Evolutionary conservation across 1,140 invertebrate species (phyloP), one percentile per base, ranked within the genome.

Genomic region (Drosophila chauvacae): DNA sequence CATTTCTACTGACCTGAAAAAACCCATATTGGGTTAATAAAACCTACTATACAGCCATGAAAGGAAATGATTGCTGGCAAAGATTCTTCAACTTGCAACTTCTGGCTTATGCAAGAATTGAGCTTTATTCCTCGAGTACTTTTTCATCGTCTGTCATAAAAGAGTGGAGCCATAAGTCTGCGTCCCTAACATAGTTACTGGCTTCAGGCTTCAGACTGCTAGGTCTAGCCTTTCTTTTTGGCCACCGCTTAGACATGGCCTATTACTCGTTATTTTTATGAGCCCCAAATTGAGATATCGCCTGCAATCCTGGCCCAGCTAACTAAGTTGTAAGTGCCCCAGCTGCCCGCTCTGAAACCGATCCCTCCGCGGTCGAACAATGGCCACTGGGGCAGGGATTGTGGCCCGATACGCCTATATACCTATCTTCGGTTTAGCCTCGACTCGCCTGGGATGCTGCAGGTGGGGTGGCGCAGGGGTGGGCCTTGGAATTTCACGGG

Each of bases 221-320:
- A 1, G 1, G 5, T 47, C 45, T 71, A 30, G 66, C 18, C 14
- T 48, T 41, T 26, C 33, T 41, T 50, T 42, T 42, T 13, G n/a
- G 10, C 26, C 39, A 18, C n/a, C 30, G 20, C 63, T 55, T 39
- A 45, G 66, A 39, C 44, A 53, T 39, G 66, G 69, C 71, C 64
- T 53, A 66, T 84, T 77, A 55, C 48, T 65, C 37, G 73, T 44
- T 39, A 66, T 60, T 72, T 85, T 84, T 84, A 84, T 78, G 80
- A 84, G 77, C 47, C 33, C 57, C 69, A 90, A 90, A 88, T 88
- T 88, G 85, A 88, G 85, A 88, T 88, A 83, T 90, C 85, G 74
- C 64, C 65, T 66, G 84, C 64, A 77, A 68, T 77, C 61, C 42
- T 68, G 66, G 35, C 59, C 58, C 68, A 33, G 37, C 68, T 73